Percentiles rank a stretch among this genome's conserved stretches.
Evolutionary conservation across 2,888 invertebrate genomes (phyloP).

Genomic region (Gryllus longicercus): DNA sequence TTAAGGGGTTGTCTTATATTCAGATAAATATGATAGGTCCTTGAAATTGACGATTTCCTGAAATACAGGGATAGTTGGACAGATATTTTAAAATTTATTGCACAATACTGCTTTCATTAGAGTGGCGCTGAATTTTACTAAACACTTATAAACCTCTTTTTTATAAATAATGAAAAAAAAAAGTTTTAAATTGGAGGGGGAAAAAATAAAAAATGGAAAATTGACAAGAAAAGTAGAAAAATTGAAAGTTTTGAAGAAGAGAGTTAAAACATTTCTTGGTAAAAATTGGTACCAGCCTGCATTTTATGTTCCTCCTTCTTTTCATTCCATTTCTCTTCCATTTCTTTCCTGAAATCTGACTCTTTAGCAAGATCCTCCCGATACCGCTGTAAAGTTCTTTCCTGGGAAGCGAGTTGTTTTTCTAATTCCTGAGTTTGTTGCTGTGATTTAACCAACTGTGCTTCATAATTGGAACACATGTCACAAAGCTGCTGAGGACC

Average conservation of each 20-base stretch:
- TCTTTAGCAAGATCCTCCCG: conserved; percentile 66
- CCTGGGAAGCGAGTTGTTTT: conserved; percentile 42
- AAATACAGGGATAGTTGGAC: too few relatives aligned
- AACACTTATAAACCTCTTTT: too few relatives aligned
- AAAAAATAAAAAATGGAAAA: background rate
- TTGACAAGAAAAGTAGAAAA: too few relatives aligned
- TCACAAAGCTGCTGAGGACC: conserved; percentile 58
- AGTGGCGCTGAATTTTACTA: too few relatives aligned
- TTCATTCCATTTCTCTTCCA: conserved; percentile 75
- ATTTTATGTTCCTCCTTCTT: conserved; percentile 69
- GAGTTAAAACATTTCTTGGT: background rate
- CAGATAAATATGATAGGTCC: too few relatives aligned
- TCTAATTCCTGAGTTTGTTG: conserved; percentile 47
- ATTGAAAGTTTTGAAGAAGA: background rate
- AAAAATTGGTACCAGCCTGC: conserved; percentile 50
- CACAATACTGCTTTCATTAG: too few relatives aligned
- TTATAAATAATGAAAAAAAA: background rate
- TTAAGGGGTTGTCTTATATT: too few relatives aligned
- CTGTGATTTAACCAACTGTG: conserved; percentile 76
- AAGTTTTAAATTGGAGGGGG: background rate
- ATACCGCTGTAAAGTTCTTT: conserved; percentile 58
- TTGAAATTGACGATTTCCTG: too few relatives aligned
- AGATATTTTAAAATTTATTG: too few relatives aligned
- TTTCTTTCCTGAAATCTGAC: conserved; percentile 67
- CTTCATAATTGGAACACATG: conserved; percentile 85